Evolutionary conservation across 2,888 invertebrate species (phyloP), one percentile per base, ranked within the genome.

Genomic region (Formica aserva): DNA sequence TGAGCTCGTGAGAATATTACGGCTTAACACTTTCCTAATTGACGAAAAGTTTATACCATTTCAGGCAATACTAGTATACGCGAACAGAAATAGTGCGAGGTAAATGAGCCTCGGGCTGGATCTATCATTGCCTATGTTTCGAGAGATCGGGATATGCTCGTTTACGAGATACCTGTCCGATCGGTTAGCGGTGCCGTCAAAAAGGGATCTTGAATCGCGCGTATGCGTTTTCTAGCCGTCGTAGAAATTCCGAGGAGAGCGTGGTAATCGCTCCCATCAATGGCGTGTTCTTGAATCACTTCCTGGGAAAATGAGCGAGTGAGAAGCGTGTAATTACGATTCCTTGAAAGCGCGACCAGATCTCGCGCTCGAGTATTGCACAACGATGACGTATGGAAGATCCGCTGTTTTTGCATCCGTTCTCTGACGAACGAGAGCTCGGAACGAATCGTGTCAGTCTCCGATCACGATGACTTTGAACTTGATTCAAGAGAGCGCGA

Each of bases 291-390:
- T 60, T 45, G 82, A 86, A 74, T 84, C 63, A 66, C 62, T 84
- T 82, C 63, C 29, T 71, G 26, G 78, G 63, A 84, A 69, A 67
- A 78, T 41, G 67, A 41, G 26, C 32, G 41, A 48, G 72, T 57
- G 72, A 76, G 52, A 45, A 80, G 65, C 65, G 74, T 83, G 83
- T 75, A 89, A 89, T 88, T 88, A 65, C 72, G 83, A 83, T 89
- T 88, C 81, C 78, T 62, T 65, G 85, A 75, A 84, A 71, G 77
- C 62, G 75, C 22, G 55, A 41, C 32, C 45, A 38, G 45, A 65
- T 63, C 60, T 60, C 38, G 15, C n/a, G 45, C 67, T 26, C 69
- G 65, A 38, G 57, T 74, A 62, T 85, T 87, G 74, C 77, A 63
- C 63, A 84, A 85, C 57, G 65, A 29, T 85, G 75, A 82, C 48